Evolutionary conservation across 1,140 invertebrate species (phyloP).

Genomic region (Caenorhabditis brenneri): DNA sequence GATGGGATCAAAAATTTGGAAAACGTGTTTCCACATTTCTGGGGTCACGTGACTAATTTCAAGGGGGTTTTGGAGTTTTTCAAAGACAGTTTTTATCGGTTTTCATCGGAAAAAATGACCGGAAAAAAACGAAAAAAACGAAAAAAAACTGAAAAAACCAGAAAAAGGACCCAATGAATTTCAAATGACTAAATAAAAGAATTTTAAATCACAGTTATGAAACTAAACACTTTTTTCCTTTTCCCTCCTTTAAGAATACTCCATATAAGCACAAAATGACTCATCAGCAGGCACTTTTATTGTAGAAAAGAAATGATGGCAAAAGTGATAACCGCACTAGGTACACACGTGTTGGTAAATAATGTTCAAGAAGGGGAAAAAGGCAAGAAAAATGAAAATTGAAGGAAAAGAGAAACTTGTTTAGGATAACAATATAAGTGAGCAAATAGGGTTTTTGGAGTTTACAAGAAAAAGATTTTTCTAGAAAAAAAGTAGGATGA

Average conservation of each 20-base stretch:
- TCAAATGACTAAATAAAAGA: too few relatives aligned
- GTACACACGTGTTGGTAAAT: not conserved
- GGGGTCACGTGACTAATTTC: not conserved
- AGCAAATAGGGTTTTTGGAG: not conserved
- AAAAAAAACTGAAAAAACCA: too few relatives aligned
- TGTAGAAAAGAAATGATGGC: not conserved
- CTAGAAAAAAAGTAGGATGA: too few relatives aligned
- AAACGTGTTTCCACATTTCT: not conserved
- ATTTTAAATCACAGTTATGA: too few relatives aligned
- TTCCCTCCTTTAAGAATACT: too few relatives aligned
- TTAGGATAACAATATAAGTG: not conserved
- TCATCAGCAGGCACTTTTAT: too few relatives aligned
- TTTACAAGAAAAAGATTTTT: not conserved
- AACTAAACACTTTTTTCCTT: too few relatives aligned
- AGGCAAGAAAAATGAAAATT: not conserved
- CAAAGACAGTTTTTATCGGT: not conserved
- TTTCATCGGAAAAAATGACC: not conserved
- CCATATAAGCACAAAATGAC: too few relatives aligned
- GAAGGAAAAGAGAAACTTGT: constrained; percentile 8
- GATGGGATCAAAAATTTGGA: not conserved
- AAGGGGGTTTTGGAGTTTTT: not conserved
- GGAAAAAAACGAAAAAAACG: too few relatives aligned
- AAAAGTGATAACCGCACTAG: constrained; percentile 2
- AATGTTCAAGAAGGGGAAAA: not conserved
- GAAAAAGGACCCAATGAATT: too few relatives aligned